Conservation (phyloP, 2,888 invertebrate species). For the Athrips mouffetella region DNA sequence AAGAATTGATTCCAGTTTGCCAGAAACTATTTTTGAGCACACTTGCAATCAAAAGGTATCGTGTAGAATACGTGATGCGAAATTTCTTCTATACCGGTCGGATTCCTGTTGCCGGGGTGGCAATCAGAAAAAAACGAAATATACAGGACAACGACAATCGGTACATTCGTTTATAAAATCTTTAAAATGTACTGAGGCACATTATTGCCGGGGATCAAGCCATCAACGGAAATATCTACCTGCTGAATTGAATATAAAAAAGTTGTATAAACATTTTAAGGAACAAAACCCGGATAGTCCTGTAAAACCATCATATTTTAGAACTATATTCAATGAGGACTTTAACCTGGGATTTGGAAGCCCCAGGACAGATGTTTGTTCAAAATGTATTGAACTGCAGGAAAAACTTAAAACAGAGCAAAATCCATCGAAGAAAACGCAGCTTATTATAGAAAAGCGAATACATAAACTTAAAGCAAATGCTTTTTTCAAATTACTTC, state of each 20-base stretch:
- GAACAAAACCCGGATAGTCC: slow-evolving; percentile 7
- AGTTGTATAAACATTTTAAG: slow-evolving; percentile 17
- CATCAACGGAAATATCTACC: slow-evolving; percentile 22
- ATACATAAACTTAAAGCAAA: slow-evolving; percentile 9
- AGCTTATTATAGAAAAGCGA: slow-evolving; percentile 5
- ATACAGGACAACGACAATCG: slow-evolving; percentile 15
- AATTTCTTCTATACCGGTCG: slow-evolving; percentile 12
- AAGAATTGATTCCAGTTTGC: slow-evolving; percentile 16
- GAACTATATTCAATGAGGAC: slow-evolving; percentile 21
- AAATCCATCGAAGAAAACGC: not conserved
- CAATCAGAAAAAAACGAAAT: slow-evolving; percentile 15
- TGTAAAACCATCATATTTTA: slow-evolving; percentile 23
- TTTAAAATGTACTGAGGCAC: slow-evolving; percentile 23
- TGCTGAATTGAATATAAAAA: slow-evolving; percentile 22
- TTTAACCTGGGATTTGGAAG: slow-evolving; percentile 31
- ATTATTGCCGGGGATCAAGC: slow-evolving; percentile 21
- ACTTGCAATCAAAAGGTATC: slow-evolving; percentile 14
- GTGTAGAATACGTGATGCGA: slow-evolving; percentile 16
- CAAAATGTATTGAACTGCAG: slow-evolving; percentile 6
- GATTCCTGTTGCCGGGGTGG: slow-evolving; percentile 15
- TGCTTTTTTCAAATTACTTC: slow-evolving; percentile 4
- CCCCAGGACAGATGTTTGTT: slow-evolving; percentile 18
- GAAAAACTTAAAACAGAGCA: slow-evolving; percentile 11
- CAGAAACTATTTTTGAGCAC: slow-evolving; percentile 17
- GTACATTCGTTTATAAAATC: slow-evolving; percentile 22